Evolutionary conservation across 2,888 invertebrate genomes (phyloP).

Genomic region (Folsomia manolachei): DNA sequence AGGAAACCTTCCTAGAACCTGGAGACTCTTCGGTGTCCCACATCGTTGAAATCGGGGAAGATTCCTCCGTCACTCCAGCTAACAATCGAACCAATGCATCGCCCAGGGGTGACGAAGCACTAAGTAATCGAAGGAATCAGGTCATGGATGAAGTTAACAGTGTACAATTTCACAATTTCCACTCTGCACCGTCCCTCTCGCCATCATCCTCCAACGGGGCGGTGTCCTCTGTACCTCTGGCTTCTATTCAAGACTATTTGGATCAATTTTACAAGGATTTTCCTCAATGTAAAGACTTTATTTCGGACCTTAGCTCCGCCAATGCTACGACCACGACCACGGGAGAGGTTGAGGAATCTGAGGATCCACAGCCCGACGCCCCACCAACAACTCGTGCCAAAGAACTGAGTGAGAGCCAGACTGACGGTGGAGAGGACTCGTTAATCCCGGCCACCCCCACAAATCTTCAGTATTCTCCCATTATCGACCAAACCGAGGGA

Average conservation of each 20-base stretch:
- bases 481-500: neutral
- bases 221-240: conserved; percentile 20
- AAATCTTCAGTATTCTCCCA: neutral
- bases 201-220: conserved; percentile 62
- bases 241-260: conserved; percentile 50
- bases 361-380: conserved; percentile 14
- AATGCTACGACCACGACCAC: conserved; percentile 21
- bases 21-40: conserved; percentile 13
- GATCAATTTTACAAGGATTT: conserved; percentile 69
- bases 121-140: neutral
- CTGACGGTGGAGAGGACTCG: neutral
- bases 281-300: conserved; percentile 66
- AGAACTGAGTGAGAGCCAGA: conserved; percentile 9
- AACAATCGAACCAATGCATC: conserved; percentile 4
- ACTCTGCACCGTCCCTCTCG: conserved; percentile 27
- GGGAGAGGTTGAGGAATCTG: conserved; percentile 14
- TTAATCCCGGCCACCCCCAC: neutral
- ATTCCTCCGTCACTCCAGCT: too few species aligned
- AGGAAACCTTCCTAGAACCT: conserved; percentile 60
- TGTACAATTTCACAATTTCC: conserved; percentile 11
- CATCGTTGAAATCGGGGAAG: neutral
- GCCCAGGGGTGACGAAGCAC: conserved; percentile 3
- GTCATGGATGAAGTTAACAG: neutral
- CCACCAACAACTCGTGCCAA: conserved; percentile 18
- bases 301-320: conserved; percentile 55